Percentiles rank a stretch among this genome's conserved stretches.
Evolutionary conservation across 2,888 invertebrate genomes (phyloP).

Genomic region (Melitaea athalia): DNA sequence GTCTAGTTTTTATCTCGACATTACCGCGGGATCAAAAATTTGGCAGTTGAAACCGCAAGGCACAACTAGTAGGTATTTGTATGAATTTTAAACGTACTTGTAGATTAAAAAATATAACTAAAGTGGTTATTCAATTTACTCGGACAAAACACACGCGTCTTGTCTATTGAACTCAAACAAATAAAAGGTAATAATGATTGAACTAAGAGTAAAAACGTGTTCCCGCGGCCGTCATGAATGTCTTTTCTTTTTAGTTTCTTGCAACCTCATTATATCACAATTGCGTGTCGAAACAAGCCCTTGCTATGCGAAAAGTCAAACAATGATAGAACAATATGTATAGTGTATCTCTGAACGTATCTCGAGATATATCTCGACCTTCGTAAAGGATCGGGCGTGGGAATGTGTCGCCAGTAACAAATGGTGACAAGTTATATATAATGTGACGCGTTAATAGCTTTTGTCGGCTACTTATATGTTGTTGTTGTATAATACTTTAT

Average conservation of each 20-base stretch:
- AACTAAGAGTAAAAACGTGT: slow-evolving; percentile 22
- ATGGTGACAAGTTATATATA: slow-evolving; percentile 25
- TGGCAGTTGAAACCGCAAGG: too few species aligned
- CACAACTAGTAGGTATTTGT: too few species aligned
- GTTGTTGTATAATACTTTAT: not conserved
- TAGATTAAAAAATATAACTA: not conserved
- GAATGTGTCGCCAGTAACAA: slow-evolving; percentile 42
- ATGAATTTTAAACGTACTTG: not conserved
- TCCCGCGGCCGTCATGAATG: slow-evolving; percentile 31
- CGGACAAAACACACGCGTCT: not conserved
- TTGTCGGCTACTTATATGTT: not conserved
- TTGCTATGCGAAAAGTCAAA: slow-evolving; percentile 65
- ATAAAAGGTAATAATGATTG: slow-evolving; percentile 16
- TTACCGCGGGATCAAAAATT: too few species aligned
- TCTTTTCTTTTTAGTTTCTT: slow-evolving; percentile 31
- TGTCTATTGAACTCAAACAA: not conserved
- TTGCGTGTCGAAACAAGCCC: slow-evolving; percentile 63
- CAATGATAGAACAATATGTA: slow-evolving; percentile 65
- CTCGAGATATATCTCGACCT: slow-evolving; percentile 43
- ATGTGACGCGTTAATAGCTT: slow-evolving; percentile 15
- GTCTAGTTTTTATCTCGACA: too few species aligned
- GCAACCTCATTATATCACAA: slow-evolving; percentile 59
- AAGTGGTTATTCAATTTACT: not conserved
- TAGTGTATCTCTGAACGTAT: slow-evolving; percentile 36
- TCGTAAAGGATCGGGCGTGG: slow-evolving; percentile 48